Percentiles rank a stretch among this genome's conserved stretches.
These are phyloP conservation scores for Crepidodera aurea DNA, from an alignment of 2,888 invertebrate genomes.

Conservation along the genomic window DNA sequence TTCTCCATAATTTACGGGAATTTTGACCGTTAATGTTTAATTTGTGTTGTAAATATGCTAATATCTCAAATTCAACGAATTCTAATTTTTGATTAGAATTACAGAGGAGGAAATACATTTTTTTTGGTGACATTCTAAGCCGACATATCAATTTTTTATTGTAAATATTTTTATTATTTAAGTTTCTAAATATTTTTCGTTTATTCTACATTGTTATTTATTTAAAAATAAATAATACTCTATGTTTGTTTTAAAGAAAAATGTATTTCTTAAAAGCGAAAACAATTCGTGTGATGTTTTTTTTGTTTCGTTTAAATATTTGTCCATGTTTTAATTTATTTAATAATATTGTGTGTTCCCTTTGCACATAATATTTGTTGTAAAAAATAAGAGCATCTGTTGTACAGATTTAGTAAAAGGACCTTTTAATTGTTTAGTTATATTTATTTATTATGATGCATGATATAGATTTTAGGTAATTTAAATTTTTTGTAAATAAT, in stretches of 20 bases:
- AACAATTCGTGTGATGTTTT: not conserved
- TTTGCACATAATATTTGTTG: not conserved
- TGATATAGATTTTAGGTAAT: constrained; percentile 16
- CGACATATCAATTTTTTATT: not conserved
- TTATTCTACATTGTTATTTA: not conserved
- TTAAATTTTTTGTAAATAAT: constrained; percentile 19
- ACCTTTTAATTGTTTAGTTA: not conserved
- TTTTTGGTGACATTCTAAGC: not conserved
- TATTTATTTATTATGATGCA: constrained; percentile 15
- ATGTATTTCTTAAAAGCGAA: not conserved
- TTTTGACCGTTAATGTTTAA: not conserved
- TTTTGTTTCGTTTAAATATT: not conserved
- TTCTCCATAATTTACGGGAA: too few species aligned
- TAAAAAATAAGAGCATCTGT: constrained; percentile 16
- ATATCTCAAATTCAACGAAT: not conserved
- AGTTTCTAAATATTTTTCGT: not conserved
- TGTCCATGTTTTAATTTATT: constrained; percentile 1
- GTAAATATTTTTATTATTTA: constrained; percentile 2
- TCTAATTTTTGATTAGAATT: not conserved
- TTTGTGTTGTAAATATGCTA: not conserved
- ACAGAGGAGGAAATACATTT: not conserved
- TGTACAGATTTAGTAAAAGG: constrained; percentile 15
- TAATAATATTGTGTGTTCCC: not conserved
- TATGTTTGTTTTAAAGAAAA: not conserved
- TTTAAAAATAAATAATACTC: not conserved